Evolutionary conservation across 2,113 vertebrate genomes (phyloP).

Genomic region (Nannobrachium achirus): DNA sequence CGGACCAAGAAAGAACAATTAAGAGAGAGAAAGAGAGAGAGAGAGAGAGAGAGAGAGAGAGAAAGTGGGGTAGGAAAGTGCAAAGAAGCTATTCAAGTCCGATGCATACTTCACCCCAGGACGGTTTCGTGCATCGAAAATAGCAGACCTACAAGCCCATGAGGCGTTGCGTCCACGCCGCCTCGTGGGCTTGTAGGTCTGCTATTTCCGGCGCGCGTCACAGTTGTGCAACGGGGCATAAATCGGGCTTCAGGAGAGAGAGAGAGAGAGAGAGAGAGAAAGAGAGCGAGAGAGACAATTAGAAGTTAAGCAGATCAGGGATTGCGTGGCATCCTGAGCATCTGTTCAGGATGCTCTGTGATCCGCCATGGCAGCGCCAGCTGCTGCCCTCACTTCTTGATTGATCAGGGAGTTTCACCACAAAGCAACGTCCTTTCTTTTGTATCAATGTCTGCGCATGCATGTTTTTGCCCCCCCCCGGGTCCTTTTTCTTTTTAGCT

Average conservation of each 20-base stretch:
- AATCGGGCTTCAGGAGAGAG: not conserved
- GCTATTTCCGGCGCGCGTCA: too few species aligned
- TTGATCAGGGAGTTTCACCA: constrained; percentile 4
- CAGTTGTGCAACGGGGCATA: too few species aligned
- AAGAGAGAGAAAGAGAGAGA: not conserved
- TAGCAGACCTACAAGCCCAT: too few species aligned
- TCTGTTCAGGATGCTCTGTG: constrained; percentile 8
- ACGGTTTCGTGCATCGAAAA: too few species aligned
- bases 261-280: not conserved
- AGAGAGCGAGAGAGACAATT: not conserved
- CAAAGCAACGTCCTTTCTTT: too few species aligned
- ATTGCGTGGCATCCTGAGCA: constrained; percentile 5
- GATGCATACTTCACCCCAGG: too few species aligned
- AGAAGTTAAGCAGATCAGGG: constrained; percentile 4
- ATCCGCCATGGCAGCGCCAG: constrained; percentile 5
- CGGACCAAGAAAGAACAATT: not conserved
- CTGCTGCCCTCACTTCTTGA: constrained; percentile 10
- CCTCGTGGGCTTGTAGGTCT: too few species aligned
- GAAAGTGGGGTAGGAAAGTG: too few species aligned
- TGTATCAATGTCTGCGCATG: not conserved
- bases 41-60: not conserved
- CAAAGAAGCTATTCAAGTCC: too few species aligned
- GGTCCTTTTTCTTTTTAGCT: not conserved
- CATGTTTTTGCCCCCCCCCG: not conserved
- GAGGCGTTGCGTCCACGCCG: too few species aligned